Conservation (phyloP, 2,113 vertebrate genomes). For the Paralichthys olivaceus region DNA sequence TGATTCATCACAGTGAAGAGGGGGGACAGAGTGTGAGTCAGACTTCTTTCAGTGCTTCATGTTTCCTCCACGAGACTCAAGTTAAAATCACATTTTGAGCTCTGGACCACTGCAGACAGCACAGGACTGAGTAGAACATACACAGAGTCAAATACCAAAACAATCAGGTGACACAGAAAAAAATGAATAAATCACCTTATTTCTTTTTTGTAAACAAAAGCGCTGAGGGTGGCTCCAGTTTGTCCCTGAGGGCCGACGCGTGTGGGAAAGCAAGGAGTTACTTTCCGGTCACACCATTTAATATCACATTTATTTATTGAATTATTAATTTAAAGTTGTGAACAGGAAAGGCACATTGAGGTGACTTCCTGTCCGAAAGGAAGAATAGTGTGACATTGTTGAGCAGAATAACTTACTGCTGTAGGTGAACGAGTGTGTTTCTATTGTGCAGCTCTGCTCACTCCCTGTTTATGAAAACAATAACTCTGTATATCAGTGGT, state of each 20-base stretch:
- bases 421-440: constrained; percentile 52
- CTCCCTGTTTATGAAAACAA: constrained; percentile 67
- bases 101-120: background rate
- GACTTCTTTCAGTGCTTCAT: constrained; percentile 30
- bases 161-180: no score
- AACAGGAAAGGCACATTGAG: constrained; percentile 82
- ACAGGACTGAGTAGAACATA: background rate
- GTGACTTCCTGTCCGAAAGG: constrained; percentile 76
- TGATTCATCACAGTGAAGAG: constrained; percentile 50
- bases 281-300: constrained; percentile 85
- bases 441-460: constrained; percentile 55
- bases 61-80: constrained; percentile 33
- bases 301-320: constrained; percentile 84
- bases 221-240: constrained; percentile 9
- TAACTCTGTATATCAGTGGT: constrained; percentile 48
- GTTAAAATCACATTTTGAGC: constrained; percentile 25
- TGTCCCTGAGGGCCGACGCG: constrained; percentile 13
- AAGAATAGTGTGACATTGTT: constrained; percentile 76
- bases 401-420: constrained; percentile 28
- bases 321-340: constrained; percentile 77
- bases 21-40: constrained; percentile 45
- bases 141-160: no score
- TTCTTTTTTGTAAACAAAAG: constrained; percentile 33
- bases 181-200: background rate
- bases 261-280: constrained; percentile 77